These are phyloP conservation scores for Paedocypris micromegethes DNA, from an alignment of 2,797 vertebrate genomes.

Conservation along the genomic window DNA sequence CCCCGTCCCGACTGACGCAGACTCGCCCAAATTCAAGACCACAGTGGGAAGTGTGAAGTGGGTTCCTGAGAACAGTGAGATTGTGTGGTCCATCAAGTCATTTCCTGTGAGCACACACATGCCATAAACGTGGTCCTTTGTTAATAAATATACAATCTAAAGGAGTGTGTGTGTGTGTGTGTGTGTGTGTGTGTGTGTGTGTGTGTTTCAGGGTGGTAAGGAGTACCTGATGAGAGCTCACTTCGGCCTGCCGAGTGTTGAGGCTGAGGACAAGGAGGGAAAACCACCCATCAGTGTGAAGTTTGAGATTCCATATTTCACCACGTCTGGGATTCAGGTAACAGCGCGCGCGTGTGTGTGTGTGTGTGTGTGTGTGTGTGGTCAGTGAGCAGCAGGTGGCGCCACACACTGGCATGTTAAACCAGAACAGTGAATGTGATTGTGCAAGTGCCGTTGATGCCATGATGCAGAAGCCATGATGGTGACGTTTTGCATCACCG, in stretches of 20 bases:
- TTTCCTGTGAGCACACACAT: slow-evolving; percentile 81
- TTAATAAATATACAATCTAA: neutral
- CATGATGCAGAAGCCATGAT: no score
- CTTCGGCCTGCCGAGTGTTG: slow-evolving; percentile 94
- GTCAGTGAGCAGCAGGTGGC: no score
- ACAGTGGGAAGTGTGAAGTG: slow-evolving; percentile 97
- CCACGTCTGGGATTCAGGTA: slow-evolving; percentile 98
- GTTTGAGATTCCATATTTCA: slow-evolving; percentile 98
- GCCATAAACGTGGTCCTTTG: neutral
- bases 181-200: slow-evolving; percentile 49
- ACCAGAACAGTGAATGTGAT: no score
- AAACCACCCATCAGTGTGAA: slow-evolving; percentile 97
- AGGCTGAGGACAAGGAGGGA: slow-evolving; percentile 97
- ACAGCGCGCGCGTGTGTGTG: slow-evolving; percentile 36
- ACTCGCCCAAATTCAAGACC: slow-evolving; percentile 98
- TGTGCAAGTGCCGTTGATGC: no score
- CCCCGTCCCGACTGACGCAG: slow-evolving; percentile 93
- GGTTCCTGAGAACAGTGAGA: slow-evolving; percentile 97
- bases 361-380: neutral
- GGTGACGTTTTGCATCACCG: no score
- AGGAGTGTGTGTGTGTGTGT: neutral
- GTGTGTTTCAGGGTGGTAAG: slow-evolving; percentile 82
- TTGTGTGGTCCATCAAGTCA: slow-evolving; percentile 98
- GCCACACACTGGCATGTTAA: no score
- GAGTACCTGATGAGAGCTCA: slow-evolving; percentile 98